phyloP scores from a whole-genome alignment of 2,113 vertebrate species.

The Bombycilla garrulus region DNA sequence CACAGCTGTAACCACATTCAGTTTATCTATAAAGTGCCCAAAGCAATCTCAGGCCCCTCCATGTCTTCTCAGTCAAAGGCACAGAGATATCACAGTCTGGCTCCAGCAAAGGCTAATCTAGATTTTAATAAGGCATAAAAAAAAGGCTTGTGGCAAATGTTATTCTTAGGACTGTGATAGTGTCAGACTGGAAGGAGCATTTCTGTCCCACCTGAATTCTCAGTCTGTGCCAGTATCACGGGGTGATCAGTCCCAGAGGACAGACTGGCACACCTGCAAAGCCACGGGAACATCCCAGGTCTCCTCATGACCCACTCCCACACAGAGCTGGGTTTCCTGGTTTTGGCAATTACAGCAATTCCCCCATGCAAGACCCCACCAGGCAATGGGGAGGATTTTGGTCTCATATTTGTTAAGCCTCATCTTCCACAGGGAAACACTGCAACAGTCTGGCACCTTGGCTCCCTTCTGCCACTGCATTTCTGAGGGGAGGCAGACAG shows the following conservation, averaged over 20 bases:
- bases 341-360: background rate
- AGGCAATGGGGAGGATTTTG: background rate
- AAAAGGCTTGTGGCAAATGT: background rate
- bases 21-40: background rate
- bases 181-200: background rate
- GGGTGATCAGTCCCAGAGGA: background rate
- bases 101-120: background rate
- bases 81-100: background rate
- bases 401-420: background rate
- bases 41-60: background rate
- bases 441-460: background rate
- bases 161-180: background rate
- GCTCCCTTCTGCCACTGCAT: background rate
- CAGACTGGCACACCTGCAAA: background rate
- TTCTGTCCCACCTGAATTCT: background rate
- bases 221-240: background rate
- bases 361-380: background rate
- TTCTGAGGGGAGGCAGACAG: background rate
- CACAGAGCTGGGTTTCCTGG: rapidly evolving
- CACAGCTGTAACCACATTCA: background rate
- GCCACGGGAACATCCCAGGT: background rate
- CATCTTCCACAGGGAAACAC: background rate
- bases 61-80: background rate
- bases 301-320: rapidly evolving
- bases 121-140: background rate